A percentile compares a stretch with the other conserved stretches of the same genome.
Evolutionary conservation across 1,140 invertebrate genomes (phyloP).

Genomic region (Branchinecta lindahli): DNA sequence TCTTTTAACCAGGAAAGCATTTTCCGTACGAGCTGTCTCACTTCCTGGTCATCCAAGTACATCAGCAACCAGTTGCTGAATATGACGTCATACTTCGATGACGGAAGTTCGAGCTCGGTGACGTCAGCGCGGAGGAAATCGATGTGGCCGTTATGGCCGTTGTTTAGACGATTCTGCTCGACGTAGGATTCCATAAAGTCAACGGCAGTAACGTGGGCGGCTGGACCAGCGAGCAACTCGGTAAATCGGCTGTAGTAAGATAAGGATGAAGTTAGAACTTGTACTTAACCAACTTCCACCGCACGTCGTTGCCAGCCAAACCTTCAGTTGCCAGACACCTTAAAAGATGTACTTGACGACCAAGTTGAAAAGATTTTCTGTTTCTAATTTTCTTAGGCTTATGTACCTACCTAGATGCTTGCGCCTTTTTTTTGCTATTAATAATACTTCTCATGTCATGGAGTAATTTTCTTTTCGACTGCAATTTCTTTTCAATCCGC

Average conservation of each 20-base stretch:
- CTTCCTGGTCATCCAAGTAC: conserved; percentile 41
- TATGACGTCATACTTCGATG: conserved; percentile 36
- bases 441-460: too few species aligned
- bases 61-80: conserved; percentile 48
- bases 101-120: conserved; percentile 32
- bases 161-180: conserved; percentile 34
- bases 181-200: conserved; percentile 44
- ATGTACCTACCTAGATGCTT: too few species aligned
- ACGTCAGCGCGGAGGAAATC: conserved; percentile 39
- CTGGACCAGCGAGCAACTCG: conserved; percentile 33
- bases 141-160: conserved; percentile 35
- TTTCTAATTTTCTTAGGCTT: background rate
- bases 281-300: background rate
- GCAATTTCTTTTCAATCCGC: too few species aligned
- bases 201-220: conserved; percentile 36
- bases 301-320: too few species aligned
- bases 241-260: conserved; percentile 37
- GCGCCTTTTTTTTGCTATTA: too few species aligned
- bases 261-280: conserved; percentile 12
- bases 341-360: conserved; percentile 12
- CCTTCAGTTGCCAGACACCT: background rate
- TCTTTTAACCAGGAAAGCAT: conserved; percentile 37
- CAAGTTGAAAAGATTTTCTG: background rate
- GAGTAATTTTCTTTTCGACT: too few species aligned
- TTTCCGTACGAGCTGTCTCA: conserved; percentile 33